These are phyloP conservation scores for Catamblyrhynchus diadema DNA, from an alignment of 2,797 vertebrate genomes.

Conservation along the genomic window DNA sequence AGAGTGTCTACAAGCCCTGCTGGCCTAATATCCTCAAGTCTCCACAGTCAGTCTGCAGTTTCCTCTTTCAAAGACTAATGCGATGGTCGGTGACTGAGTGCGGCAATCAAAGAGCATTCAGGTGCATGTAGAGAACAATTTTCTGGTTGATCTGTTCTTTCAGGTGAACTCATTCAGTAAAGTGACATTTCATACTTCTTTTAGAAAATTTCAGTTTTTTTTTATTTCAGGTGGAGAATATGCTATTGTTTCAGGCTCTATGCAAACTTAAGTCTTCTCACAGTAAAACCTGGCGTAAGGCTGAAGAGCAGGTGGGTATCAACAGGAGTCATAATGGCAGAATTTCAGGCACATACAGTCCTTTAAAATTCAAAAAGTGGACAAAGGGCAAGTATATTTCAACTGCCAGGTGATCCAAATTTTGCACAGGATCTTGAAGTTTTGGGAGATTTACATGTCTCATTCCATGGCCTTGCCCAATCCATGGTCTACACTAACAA, in stretches of 20 bases:
- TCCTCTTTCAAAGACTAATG: slow-evolving; percentile 43
- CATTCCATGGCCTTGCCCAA: accelerated
- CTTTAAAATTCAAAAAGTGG: not conserved
- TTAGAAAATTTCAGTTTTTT: not conserved
- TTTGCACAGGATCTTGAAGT: not conserved
- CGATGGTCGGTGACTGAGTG: slow-evolving; percentile 48
- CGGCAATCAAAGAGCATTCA: slow-evolving; percentile 66
- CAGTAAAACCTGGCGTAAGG: not conserved
- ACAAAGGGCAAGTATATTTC: not conserved
- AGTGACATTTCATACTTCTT: slow-evolving; percentile 25
- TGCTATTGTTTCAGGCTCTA: slow-evolving; percentile 13
- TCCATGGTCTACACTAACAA: accelerated
- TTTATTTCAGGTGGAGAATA: not conserved
- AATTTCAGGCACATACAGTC: not conserved
- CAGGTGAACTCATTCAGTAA: slow-evolving; percentile 35
- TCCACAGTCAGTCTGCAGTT: slow-evolving; percentile 29
- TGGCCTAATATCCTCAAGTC: slow-evolving; percentile 36
- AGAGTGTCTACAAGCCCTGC: slow-evolving; percentile 5
- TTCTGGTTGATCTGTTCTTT: slow-evolving; percentile 56
- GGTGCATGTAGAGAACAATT: slow-evolving; percentile 60
- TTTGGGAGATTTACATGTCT: not conserved
- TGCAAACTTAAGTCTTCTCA: not conserved
- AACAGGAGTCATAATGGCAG: not conserved
- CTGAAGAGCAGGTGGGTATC: not conserved
- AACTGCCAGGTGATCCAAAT: not conserved